These are phyloP conservation scores for Paguma larvata DNA, from an alignment of 2,797 vertebrate species.

Conservation along the genomic window DNA sequence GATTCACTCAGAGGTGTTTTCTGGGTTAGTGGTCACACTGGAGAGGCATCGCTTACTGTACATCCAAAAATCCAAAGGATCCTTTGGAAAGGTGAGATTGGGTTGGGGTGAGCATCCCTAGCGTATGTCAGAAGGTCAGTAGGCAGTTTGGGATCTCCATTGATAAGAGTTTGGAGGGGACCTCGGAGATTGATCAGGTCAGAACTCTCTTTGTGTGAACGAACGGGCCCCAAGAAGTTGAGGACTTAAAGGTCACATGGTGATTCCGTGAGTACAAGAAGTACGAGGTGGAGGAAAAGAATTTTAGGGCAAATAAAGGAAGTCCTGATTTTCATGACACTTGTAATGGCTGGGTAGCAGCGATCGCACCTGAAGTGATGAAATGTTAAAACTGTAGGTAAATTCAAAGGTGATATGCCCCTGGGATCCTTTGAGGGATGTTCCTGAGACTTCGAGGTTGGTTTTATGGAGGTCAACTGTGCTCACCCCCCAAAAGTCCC, in stretches of 20 bases:
- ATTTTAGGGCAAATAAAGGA: slow-evolving; percentile 16
- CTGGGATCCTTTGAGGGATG: background rate
- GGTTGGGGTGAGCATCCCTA: background rate
- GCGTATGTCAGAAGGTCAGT: background rate
- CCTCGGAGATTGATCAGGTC: background rate
- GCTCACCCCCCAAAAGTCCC: background rate
- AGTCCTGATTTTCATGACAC: background rate
- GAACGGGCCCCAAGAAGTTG: background rate
- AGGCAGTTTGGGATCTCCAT: background rate
- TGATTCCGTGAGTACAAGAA: background rate
- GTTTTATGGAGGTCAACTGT: background rate
- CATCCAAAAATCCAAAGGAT: no score
- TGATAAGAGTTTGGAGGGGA: background rate
- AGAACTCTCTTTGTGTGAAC: background rate
- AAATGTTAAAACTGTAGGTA: background rate
- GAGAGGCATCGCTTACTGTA: background rate
- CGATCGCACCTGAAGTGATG: background rate
- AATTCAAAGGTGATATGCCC: background rate
- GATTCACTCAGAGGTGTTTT: background rate
- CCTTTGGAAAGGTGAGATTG: background rate
- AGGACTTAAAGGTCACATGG: background rate
- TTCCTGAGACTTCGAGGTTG: background rate
- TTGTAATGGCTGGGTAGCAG: background rate
- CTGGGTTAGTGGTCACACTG: background rate
- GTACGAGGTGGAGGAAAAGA: background rate